Percentiles rank a stretch among this genome's conserved stretches.
These are phyloP conservation scores for Leptosomus discolor DNA, from an alignment of 2,113 vertebrate genomes.

Conservation along the genomic window DNA sequence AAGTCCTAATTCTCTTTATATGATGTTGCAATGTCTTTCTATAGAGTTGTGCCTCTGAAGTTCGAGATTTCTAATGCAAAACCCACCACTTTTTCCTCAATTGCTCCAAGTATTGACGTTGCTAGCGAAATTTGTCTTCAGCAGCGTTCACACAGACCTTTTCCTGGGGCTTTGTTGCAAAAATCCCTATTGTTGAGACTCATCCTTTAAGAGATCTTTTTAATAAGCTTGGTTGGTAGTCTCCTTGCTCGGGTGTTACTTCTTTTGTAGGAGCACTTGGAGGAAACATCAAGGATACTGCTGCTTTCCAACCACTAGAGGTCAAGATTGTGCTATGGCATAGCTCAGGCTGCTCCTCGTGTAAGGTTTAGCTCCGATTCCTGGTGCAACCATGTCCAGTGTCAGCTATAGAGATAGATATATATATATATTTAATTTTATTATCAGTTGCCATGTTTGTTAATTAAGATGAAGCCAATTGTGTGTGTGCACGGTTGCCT, in stretches of 20 bases:
- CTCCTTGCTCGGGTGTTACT: background rate
- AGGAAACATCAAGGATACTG: background rate
- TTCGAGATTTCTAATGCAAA: background rate
- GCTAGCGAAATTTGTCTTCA: background rate
- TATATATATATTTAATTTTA: fast-evolving
- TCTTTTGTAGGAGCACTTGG: background rate
- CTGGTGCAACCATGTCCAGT: fast-evolving
- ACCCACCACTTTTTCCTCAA: background rate
- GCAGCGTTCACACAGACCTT: background rate
- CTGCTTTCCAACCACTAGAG: conserved; percentile 65
- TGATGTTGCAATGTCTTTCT: conserved; percentile 41
- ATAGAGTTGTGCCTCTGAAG: conserved; percentile 1
- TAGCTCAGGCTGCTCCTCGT: fast-evolving
- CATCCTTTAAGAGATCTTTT: background rate
- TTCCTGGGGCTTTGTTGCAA: background rate
- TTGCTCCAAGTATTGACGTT: background rate
- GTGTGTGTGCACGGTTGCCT: too few species aligned
- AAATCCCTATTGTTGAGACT: background rate
- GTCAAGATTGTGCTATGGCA: conserved; percentile 64
- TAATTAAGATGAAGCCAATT: fast-evolving
- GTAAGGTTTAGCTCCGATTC: background rate
- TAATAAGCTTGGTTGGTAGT: background rate
- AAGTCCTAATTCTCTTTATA: conserved; percentile 41
- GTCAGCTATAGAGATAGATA: too few species aligned
- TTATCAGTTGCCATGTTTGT: fast-evolving